A percentile compares a stretch with the other conserved stretches of the same genome.
phyloP scores from a whole-genome alignment of 2,888 invertebrate species.

The Tupiocoris notatus region DNA sequence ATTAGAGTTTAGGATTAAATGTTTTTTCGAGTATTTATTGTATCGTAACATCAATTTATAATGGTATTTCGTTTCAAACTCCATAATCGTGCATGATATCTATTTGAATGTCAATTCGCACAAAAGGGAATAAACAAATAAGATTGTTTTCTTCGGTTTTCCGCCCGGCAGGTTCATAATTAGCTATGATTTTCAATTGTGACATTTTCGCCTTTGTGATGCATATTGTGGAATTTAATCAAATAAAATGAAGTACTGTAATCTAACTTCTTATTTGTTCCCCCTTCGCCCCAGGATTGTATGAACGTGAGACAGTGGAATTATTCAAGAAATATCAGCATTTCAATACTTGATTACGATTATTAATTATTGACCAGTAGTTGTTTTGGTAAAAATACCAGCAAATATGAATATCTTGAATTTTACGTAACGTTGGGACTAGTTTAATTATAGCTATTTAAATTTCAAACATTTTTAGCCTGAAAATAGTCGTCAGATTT shows the following conservation, averaged over 20 bases:
- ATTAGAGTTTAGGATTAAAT: constrained; percentile 42
- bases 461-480: too few relatives aligned
- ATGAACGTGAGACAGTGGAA: too few relatives aligned
- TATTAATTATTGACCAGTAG: too few relatives aligned
- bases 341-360: too few relatives aligned
- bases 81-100: constrained; percentile 28
- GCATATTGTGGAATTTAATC: constrained; percentile 40
- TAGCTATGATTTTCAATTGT: constrained; percentile 8
- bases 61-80: constrained; percentile 24
- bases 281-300: too few relatives aligned
- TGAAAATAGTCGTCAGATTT: too few relatives aligned
- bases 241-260: constrained; percentile 41
- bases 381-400: too few relatives aligned
- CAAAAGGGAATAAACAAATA: constrained; percentile 10
- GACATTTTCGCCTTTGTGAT: constrained; percentile 31
- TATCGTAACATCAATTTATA: constrained; percentile 33
- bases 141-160: not conserved
- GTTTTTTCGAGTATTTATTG: constrained; percentile 43
- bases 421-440: too few relatives aligned
- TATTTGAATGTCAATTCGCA: constrained; percentile 40
- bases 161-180: not conserved
- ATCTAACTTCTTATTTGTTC: too few relatives aligned
- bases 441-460: too few relatives aligned
- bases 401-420: too few relatives aligned
- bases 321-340: too few relatives aligned